Conservation (phyloP, 2,888 invertebrate species). For the Andrena hattorfiana region DNA sequence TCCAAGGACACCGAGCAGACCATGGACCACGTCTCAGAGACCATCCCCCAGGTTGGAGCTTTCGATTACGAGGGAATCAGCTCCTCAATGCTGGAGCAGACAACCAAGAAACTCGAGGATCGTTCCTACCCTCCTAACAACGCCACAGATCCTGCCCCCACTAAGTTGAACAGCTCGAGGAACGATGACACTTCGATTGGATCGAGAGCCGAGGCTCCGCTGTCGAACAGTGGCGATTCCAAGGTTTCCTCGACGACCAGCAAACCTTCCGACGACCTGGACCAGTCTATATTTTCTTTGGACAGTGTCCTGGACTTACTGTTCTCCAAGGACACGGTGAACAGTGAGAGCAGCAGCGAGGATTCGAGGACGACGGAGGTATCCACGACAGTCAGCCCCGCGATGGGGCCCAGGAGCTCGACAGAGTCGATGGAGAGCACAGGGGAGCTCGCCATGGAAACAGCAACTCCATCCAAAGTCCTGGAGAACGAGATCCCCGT, state of each 20-base stretch:
- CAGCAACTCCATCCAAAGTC: conserved; percentile 65
- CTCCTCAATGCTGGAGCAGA: neutral
- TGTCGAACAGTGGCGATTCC: neutral
- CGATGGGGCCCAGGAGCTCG: conserved; percentile 13
- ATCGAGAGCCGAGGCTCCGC: neutral
- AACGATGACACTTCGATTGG: neutral
- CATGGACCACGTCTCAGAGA: conserved; percentile 21
- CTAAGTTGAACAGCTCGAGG: conserved; percentile 17
- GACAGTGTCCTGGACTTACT: conserved; percentile 88
- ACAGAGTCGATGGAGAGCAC: neutral
- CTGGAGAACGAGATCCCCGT: conserved; percentile 76
- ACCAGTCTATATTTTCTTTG: conserved; percentile 86
- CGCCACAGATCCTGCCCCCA: neutral
- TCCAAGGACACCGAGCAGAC: conserved; percentile 35
- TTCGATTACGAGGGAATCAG: conserved; percentile 30
- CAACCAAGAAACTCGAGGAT: conserved; percentile 27
- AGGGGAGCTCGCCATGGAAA: conserved; percentile 44
- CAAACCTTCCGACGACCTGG: conserved; percentile 82
- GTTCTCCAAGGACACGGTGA: conserved; percentile 81
- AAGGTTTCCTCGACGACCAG: conserved; percentile 14
- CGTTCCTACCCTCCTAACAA: neutral
- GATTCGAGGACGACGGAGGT: conserved; percentile 28
- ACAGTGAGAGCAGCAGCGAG: conserved; percentile 73
- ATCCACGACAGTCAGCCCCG: neutral
- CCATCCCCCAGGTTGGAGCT: neutral